Base-by-base conservation (phyloP, 2,797 vertebrate genomes). In the Thripadectes ignobilis region DNA sequence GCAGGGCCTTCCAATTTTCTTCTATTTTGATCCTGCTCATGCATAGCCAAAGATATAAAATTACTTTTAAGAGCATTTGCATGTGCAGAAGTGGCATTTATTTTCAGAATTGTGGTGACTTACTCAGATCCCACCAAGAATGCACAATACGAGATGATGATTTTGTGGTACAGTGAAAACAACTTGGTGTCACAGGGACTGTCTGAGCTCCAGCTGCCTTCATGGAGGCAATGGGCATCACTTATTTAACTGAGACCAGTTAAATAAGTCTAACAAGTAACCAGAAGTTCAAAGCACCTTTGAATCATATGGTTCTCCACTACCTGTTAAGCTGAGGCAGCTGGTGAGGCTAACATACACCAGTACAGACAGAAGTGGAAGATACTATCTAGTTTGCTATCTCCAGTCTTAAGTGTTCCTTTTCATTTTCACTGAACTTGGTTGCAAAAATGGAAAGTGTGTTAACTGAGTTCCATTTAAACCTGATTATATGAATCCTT, bases 51-150 rank as follows among this genome's bases (percentile, higher is more conserved):
- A 76, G 29, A 36, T 9, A 9, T 49, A 14, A 27, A 57, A 9
- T 41, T 67, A 34, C 7, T 63, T 83, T 49, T 15, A 63, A 74
- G 51, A 57, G 5, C 27, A 16, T 59, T 68, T 49, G 4, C 5
- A 14, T 1, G 0, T 58, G 24, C 19, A 39, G 5, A 20, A 83
- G 29, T 6, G 11, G 3, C 0, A 3, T 57, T 61, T 41, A 21
- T 68, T 78, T 78, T 72, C 46, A 66, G 26, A 68, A 62, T 7
- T 51, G 7, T 34, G 23, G 46, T 1, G 4, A 15, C 22, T 72
- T 27, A 11, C 0, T 0, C 12, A 71, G 57, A 85, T 29, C 6
- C 5, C 27, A 39, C 7, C 0, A 1, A 11, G 4, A n/a, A 8
- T 1, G 20, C 8, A 9, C 0, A 4, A 3, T 4, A 22, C 1